A percentile compares a stretch with the other conserved stretches of the same genome.
These are phyloP conservation scores for Microcaecilia unicolor DNA, from an alignment of 2,797 vertebrate species.

Conservation along the genomic window DNA sequence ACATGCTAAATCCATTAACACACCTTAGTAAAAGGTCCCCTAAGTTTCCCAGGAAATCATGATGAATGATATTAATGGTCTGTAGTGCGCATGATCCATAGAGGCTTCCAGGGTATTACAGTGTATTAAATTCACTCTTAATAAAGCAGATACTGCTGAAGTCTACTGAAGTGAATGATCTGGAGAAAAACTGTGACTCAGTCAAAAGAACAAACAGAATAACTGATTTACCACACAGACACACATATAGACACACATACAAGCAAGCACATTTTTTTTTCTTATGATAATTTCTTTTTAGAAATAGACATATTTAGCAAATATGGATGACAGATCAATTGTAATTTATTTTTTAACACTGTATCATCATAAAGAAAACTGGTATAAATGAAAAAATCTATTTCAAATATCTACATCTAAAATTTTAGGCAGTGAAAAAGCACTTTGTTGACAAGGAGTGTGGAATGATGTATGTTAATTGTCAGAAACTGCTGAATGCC, in stretches of 20 bases:
- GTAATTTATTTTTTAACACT: constrained; percentile 81
- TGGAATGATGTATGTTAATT: constrained; percentile 71
- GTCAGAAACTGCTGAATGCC: constrained; percentile 69
- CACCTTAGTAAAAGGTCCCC: too few species aligned
- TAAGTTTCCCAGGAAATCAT: too few species aligned
- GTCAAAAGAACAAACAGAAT: too few species aligned
- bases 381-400: constrained; percentile 78
- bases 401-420: constrained; percentile 89
- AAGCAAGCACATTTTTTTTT: constrained; percentile 51
- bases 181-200: too few species aligned
- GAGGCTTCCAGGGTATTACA: too few species aligned
- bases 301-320: constrained; percentile 79
- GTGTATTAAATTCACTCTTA: too few species aligned
- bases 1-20: too few species aligned
- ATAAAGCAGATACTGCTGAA: too few species aligned
- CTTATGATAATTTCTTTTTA: constrained; percentile 55
- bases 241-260: constrained; percentile 39
- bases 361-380: constrained; percentile 78
- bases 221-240: constrained; percentile 36
- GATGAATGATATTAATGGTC: too few species aligned
- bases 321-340: constrained; percentile 80
- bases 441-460: constrained; percentile 79
- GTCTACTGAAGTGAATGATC: too few species aligned
- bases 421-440: constrained; percentile 98
- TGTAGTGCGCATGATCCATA: too few species aligned